Evolutionary conservation across 1,140 invertebrate species (phyloP).

Genomic region (Charaxes varanes): DNA sequence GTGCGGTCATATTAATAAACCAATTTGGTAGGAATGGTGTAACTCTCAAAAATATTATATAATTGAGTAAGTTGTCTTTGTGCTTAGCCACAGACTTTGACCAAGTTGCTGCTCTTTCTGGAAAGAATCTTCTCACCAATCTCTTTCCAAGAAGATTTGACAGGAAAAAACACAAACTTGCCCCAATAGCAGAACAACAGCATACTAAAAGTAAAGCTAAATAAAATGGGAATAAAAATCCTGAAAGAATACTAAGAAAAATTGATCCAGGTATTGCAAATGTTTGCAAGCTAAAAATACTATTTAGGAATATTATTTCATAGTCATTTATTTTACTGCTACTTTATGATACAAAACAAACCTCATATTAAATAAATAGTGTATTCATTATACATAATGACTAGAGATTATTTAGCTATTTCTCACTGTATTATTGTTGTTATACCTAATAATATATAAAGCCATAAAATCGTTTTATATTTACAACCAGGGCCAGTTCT

Average conservation of each 20-base stretch:
- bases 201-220: conserved; percentile 94
- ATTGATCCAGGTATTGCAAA: conserved; percentile 99
- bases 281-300: conserved; percentile 90
- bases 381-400: too few relatives aligned
- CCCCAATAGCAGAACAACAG: conserved; percentile 96
- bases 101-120: conserved; percentile 90
- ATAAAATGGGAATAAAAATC: conserved; percentile 96
- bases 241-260: conserved; percentile 97
- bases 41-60: conserved; percentile 97
- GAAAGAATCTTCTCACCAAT: conserved; percentile 92
- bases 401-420: too few relatives aligned
- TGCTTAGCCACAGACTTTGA: conserved; percentile 89
- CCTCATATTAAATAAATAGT: too few relatives aligned
- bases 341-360: too few relatives aligned
- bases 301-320: conserved; percentile 53
- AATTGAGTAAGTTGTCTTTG: conserved; percentile 92
- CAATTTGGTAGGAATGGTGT: conserved; percentile 99
- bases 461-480: too few relatives aligned
- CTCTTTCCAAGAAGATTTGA: conserved; percentile 91
- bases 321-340: too few relatives aligned
- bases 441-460: too few relatives aligned
- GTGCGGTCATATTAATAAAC: conserved; percentile 99
- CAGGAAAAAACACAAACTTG: conserved; percentile 95
- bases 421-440: too few relatives aligned
- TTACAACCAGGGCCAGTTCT: too few relatives aligned